Evolutionary conservation across 2,113 vertebrate species (phyloP), one percentile per base, ranked within the genome.

Genomic region (Orthonyx spaldingii): DNA sequence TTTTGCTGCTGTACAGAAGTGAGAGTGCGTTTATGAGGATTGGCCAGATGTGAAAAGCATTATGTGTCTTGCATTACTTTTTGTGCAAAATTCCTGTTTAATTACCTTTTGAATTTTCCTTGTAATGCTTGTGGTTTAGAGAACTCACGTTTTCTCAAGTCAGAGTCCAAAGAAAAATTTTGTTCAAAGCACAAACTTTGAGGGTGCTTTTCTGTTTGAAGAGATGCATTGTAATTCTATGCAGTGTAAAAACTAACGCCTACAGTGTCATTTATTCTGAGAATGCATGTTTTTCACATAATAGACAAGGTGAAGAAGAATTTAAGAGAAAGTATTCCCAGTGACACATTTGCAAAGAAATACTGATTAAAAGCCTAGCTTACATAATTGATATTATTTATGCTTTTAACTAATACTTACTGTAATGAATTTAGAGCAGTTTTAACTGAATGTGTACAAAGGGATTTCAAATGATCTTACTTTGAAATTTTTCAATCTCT

Each of bases 401-500:
- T 79, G 59, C 4, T 84, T 66, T 87, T 93, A 56, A 60, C 76
- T 91, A 78, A 75, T 89, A n/a, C 24, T 86, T 95, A 21, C 44
- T 81, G 9, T 61, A 69, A 79, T 33, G 26, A 81, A 66, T 82
- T 90, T 81, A n/a, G 19, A 65, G 49, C 17, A 60, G 6, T 72
- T 83, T 64, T 84, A 71, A 63, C 22, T 78, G 27, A 7, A 56
- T 55, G 15, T 41, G 93, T 87, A 49, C 30, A 56, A 82, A 94
- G 92, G 57, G n/a, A n/a, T 91, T 84, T 89, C 16, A 39, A 59
- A 46, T 89, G 16, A 77, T 65, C 71, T 92, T 76, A 93, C 56
- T 75, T 44, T 93, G 70, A 95, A 96, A 57, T 77, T 97, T 91
- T 74, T 84, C 75, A 6, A 77, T 98, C 74, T 97, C 52, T 97